phyloP scores from a whole-genome alignment of 1,140 invertebrate species.

The Protaetia brevitarsis region DNA sequence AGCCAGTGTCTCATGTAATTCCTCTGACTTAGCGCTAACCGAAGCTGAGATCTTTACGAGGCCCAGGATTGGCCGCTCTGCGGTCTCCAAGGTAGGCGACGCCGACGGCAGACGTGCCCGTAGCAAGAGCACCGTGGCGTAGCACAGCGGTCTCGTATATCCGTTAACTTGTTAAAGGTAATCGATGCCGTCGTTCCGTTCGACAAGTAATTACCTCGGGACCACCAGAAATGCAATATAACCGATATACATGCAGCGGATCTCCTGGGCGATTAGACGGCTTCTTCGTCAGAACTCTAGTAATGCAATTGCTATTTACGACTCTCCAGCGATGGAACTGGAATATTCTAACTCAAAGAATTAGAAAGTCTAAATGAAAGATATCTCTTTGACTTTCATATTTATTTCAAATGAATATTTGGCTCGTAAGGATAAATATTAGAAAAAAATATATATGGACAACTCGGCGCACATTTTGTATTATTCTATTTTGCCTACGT shows the following conservation, averaged over 20 bases:
- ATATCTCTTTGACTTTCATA: too few species aligned
- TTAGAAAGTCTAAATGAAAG: too few species aligned
- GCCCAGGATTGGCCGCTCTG: neutral
- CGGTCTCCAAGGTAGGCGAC: constrained; percentile 16
- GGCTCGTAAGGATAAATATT: too few species aligned
- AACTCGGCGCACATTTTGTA: too few species aligned
- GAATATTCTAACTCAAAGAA: too few species aligned
- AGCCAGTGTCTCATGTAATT: constrained; percentile 13
- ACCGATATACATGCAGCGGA: neutral
- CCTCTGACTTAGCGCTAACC: constrained; percentile 9
- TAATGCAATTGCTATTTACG: too few species aligned
- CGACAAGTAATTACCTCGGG: constrained; percentile 3
- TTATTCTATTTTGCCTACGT: too few species aligned
- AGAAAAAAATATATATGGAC: too few species aligned
- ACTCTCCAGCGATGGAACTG: too few species aligned
- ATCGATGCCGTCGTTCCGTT: constrained; percentile 19
- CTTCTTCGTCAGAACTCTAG: neutral
- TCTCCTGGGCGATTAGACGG: neutral
- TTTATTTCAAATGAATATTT: too few species aligned
- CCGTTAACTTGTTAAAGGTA: constrained; percentile 26
- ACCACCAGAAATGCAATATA: neutral
- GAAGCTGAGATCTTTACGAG: constrained; percentile 13
- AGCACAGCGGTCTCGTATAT: constrained; percentile 22
- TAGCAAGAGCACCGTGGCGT: neutral
- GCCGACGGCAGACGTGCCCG: constrained; percentile 4